These are phyloP conservation scores for Thymallus thymallus DNA, from an alignment of 2,113 vertebrate species.

Conservation along the genomic window DNA sequence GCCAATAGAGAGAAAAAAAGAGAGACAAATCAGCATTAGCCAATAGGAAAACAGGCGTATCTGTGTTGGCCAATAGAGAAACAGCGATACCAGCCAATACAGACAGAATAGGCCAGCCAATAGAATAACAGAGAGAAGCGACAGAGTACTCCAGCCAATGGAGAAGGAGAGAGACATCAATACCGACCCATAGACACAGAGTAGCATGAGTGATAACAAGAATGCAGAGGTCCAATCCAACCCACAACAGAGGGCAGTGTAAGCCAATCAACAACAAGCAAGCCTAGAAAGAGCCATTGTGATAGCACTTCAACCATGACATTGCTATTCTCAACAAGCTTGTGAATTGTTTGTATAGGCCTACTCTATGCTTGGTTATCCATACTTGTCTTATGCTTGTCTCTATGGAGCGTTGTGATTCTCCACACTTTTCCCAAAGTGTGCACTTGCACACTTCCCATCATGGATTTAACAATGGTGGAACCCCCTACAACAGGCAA, in stretches of 20 bases:
- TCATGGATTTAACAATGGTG: too few species aligned
- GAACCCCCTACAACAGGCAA: too few species aligned
- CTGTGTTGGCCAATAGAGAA: constrained; percentile 35
- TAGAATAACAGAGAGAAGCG: not conserved
- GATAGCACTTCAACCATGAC: not conserved
- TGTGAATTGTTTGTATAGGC: too few species aligned
- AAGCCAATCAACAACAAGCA: constrained; percentile 4
- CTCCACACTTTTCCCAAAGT: too few species aligned
- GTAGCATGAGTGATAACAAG: not conserved
- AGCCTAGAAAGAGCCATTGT: too few species aligned
- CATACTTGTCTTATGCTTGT: too few species aligned
- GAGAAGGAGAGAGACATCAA: constrained; percentile 19
- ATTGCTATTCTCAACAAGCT: not conserved
- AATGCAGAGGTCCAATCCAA: not conserved
- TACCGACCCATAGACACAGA: constrained; percentile 17
- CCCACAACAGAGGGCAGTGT: constrained; percentile 9
- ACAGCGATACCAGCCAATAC: constrained; percentile 43
- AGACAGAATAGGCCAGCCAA: constrained; percentile 12
- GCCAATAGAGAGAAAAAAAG: constrained; percentile 5
- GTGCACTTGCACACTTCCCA: too few species aligned
- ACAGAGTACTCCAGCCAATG: constrained; percentile 18
- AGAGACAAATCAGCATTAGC: constrained; percentile 26
- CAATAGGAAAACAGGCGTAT: constrained; percentile 39
- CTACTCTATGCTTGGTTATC: too few species aligned
- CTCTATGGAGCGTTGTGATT: too few species aligned